Base-by-base conservation (phyloP, 2,888 invertebrate species). In the Drosophila kuntzei region DNA sequence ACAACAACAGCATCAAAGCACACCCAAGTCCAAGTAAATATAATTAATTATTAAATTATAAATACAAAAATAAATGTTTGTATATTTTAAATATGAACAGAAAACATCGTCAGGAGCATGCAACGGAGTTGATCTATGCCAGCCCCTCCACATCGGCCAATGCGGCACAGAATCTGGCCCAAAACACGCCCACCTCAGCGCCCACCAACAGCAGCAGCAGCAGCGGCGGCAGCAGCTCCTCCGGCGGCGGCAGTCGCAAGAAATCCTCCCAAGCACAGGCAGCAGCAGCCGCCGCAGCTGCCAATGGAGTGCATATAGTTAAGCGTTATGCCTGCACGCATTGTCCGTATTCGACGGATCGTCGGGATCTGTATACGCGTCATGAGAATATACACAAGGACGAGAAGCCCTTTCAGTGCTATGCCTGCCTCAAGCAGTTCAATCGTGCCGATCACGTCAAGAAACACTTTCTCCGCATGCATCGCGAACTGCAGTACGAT, bases 391-490 rank as follows among this genome's bases (percentile, higher is more conserved):
- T 98, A 75, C 98, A 98, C 91, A 95, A 97, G 82, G 97, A 97
- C 91, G 97, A 98, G 91, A 98, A 98, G 91, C 98, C 98, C 6
- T 98, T 98, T 91, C 97, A 97, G 91, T 98, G 98, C 92, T 98
- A 98, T 91, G 95, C 97, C 32, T 98, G 98, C 91, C 95, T 96
- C 91, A 97, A 98, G 92, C 97, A 97, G 91, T 98, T 98, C 93
- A 98, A 98, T 92, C 94, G 98, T 54, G 98, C 98, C 37, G 98
- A 98, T 92, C 98, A 98, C 91, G 98, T 98, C 46, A 98, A 98
- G 92, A 98, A 98, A 90, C 98, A 98, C 92, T 98, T 98, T 89
- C 93, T 97, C 77, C 94, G 98, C 78, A 98, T 98, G 97, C 98
- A 98, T 90, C 94, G 97, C 43, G 98, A 97, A 85, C 95, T 97